A percentile compares a stretch with the other conserved stretches of the same genome.
Evolutionary conservation across 2,797 vertebrate species (phyloP).

Genomic region (Streptopelia turtur): DNA sequence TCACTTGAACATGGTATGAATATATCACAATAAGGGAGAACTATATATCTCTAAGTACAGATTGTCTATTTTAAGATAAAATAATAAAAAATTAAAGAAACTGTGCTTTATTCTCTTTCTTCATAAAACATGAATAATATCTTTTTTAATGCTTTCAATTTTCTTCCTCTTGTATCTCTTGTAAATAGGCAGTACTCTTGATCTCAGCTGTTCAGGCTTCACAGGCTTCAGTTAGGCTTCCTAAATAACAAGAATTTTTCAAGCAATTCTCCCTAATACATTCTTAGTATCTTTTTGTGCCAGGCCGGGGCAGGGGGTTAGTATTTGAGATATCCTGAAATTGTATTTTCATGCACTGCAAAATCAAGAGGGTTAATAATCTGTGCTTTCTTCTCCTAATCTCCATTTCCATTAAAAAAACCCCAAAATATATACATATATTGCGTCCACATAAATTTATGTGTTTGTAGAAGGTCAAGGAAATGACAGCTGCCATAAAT

Average conservation of each 20-base stretch:
- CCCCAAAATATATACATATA: no score
- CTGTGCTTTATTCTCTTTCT: not conserved
- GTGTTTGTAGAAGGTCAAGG: not conserved
- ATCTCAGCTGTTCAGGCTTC: not conserved
- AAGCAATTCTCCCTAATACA: not conserved
- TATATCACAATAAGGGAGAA: not conserved
- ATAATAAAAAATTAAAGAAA: not conserved
- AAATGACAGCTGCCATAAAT: constrained; percentile 1
- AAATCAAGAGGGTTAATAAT: not conserved
- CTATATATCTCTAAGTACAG: not conserved
- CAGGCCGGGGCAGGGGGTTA: not conserved
- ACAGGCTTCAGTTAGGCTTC: not conserved
- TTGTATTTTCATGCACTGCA: not conserved
- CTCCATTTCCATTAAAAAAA: not conserved
- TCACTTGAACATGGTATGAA: not conserved
- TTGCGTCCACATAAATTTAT: not conserved
- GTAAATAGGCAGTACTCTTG: not conserved
- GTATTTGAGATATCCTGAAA: not conserved
- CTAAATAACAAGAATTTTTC: not conserved
- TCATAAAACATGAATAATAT: not conserved
- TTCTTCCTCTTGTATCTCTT: not conserved
- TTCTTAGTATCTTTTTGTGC: not conserved
- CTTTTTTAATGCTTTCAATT: not conserved
- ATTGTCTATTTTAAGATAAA: not conserved
- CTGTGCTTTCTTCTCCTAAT: not conserved